Percentiles rank a stretch among this genome's conserved stretches.
Evolutionary conservation across 2,888 invertebrate species (phyloP).

Genomic region (Synergus itoensis): DNA sequence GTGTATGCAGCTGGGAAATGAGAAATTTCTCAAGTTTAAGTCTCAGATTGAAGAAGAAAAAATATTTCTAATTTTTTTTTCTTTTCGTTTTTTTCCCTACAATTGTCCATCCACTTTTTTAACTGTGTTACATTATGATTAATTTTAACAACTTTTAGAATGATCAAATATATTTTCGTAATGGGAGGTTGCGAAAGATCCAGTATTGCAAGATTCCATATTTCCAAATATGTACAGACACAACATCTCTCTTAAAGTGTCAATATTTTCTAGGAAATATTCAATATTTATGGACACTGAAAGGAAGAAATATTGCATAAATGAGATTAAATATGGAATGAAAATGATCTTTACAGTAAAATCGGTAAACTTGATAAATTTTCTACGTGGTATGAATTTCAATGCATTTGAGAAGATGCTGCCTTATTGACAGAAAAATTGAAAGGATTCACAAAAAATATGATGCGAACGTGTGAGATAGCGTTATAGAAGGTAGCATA

Average conservation of each 20-base stretch:
- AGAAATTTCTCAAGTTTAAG: background rate
- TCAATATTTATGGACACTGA: background rate
- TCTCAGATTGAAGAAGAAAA: background rate
- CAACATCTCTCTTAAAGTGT: background rate
- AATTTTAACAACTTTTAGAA: no score
- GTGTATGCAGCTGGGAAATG: slow-evolving; percentile 11
- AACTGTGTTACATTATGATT: no score
- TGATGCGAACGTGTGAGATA: background rate
- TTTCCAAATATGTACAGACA: background rate
- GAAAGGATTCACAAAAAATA: slow-evolving; percentile 18
- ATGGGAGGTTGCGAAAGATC: background rate
- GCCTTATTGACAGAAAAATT: slow-evolving; percentile 6
- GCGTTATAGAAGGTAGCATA: background rate
- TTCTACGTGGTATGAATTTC: background rate
- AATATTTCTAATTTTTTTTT: background rate
- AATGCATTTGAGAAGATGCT: background rate
- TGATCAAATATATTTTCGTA: background rate
- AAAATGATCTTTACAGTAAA: background rate
- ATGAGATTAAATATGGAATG: background rate
- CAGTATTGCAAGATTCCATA: background rate
- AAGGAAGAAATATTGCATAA: background rate
- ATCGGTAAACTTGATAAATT: background rate
- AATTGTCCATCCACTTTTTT: no score
- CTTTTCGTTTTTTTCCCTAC: no score
- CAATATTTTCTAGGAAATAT: background rate